phyloP scores from a whole-genome alignment of 2,888 invertebrate genomes.

The Luperina nickerlii region DNA sequence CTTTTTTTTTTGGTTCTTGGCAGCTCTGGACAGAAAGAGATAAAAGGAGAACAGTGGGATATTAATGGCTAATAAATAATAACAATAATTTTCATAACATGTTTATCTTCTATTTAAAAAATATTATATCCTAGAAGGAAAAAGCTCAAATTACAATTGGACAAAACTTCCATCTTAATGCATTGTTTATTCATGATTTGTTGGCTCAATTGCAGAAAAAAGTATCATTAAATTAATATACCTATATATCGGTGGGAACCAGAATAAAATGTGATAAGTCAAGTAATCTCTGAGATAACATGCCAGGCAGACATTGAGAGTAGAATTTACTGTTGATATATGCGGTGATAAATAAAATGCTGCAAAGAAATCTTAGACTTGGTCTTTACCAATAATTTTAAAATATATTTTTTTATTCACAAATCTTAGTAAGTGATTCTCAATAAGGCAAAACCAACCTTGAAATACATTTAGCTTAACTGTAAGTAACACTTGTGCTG shows the following conservation, averaged over 20 bases:
- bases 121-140: not conserved
- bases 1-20: not conserved
- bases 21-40: not conserved
- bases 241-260: not conserved
- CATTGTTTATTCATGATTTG: slow-evolving; percentile 1
- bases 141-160: not conserved
- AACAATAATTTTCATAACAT: not conserved
- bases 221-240: not conserved
- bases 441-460: slow-evolving; percentile 25
- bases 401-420: not conserved
- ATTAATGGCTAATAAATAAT: not conserved
- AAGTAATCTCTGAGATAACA: slow-evolving; percentile 22
- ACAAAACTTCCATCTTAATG: not conserved
- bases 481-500: slow-evolving; percentile 11
- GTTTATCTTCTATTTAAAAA: not conserved
- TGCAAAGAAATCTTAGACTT: not conserved
- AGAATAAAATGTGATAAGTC: not conserved
- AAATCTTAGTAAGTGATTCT: not conserved
- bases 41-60: not conserved
- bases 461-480: slow-evolving; percentile 32
- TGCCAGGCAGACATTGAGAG: not conserved
- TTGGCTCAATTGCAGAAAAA: not conserved
- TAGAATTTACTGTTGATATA: slow-evolving; percentile 10
- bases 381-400: not conserved
- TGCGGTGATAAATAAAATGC: slow-evolving; percentile 6